phyloP scores from a whole-genome alignment of 2,113 vertebrate genomes.

The Cichladusa arquata region DNA sequence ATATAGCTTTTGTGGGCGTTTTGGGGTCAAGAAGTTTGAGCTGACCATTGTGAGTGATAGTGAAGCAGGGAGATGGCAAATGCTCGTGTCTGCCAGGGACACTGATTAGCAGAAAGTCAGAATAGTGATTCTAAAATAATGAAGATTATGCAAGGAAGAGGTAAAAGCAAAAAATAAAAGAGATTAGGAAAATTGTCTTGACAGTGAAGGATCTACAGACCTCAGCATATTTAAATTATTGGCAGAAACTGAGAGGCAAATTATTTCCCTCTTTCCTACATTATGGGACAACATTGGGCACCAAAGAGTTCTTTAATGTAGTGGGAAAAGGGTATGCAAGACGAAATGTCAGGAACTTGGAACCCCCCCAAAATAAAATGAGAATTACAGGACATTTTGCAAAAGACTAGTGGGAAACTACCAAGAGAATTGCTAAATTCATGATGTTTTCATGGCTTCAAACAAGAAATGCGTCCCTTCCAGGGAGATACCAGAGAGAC shows the following conservation, averaged over 20 bases:
- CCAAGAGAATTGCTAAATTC: background rate
- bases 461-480: background rate
- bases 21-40: background rate
- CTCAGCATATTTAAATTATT: background rate
- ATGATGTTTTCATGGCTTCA: background rate
- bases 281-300: background rate
- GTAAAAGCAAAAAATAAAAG: background rate
- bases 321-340: background rate
- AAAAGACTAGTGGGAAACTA: background rate
- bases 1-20: fast-evolving
- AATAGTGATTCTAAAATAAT: background rate
- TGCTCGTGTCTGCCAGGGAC: fast-evolving
- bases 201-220: background rate
- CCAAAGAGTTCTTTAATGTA: background rate
- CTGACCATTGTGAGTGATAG: background rate
- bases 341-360: background rate
- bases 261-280: background rate
- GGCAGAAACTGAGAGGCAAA: background rate
- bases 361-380: background rate
- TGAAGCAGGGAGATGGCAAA: background rate
- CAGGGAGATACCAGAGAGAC: background rate
- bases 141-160: background rate
- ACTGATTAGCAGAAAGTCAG: background rate
- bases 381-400: background rate
- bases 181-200: background rate